Percentiles rank a stretch among this genome's conserved stretches.
Evolutionary conservation across 2,797 vertebrate genomes (phyloP).

Genomic region (Pachyuromys duprasi): DNA sequence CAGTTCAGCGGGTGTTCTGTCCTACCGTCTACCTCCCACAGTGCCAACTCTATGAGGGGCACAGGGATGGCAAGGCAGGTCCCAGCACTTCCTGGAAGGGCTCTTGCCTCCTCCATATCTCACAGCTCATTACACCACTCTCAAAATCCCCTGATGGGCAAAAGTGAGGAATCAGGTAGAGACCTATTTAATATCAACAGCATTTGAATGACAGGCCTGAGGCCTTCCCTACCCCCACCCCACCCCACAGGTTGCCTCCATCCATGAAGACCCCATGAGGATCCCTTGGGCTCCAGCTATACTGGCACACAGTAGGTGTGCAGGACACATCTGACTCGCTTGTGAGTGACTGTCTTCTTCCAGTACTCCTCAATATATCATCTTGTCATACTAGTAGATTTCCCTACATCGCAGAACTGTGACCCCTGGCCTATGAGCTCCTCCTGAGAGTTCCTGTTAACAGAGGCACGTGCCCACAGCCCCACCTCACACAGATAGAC

Average conservation of each 20-base stretch:
- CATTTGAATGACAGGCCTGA: background rate
- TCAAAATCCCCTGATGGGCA: background rate
- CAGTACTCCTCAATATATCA: rapidly evolving
- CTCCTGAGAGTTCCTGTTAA: background rate
- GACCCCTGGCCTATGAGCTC: background rate
- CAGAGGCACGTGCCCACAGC: no score
- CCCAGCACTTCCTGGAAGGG: background rate
- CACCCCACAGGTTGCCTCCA: background rate
- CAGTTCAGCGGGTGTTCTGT: background rate
- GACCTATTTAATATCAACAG: rapidly evolving
- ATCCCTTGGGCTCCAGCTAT: background rate
- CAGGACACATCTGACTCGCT: background rate
- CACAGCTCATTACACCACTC: background rate
- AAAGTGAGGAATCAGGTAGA: background rate
- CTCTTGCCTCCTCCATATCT: background rate
- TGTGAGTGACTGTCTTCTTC: background rate
- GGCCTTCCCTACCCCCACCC: background rate
- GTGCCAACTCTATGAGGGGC: background rate
- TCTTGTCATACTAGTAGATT: background rate
- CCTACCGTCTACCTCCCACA: background rate
- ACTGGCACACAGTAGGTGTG: background rate
- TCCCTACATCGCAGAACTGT: background rate
- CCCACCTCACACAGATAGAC: background rate
- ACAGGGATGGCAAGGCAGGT: rapidly evolving
- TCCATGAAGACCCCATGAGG: background rate